A percentile compares a stretch with the other conserved stretches of the same genome.
phyloP scores from a whole-genome alignment of 2,113 vertebrate species.

The Alces alces region DNA sequence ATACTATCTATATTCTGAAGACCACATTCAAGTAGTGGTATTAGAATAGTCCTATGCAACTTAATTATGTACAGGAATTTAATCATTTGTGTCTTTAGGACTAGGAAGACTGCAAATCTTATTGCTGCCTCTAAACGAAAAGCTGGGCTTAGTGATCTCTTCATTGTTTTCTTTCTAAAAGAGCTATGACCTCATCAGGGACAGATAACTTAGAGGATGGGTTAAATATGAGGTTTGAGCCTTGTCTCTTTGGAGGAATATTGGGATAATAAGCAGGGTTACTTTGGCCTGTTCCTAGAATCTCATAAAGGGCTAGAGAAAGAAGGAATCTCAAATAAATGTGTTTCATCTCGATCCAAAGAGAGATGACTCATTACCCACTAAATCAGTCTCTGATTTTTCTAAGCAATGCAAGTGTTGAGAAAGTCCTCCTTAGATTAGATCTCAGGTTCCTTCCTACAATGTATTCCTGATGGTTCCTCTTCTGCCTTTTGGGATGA shows the following conservation, averaged over 20 bases:
- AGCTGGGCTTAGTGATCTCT: neutral
- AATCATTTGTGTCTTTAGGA: slow-evolving; percentile 38
- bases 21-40: neutral
- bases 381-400: neutral
- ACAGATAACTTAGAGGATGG: neutral
- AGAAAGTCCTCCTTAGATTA: neutral
- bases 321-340: neutral
- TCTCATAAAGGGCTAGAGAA: neutral
- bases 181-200: neutral
- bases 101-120: neutral
- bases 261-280: neutral
- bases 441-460: neutral
- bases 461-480: neutral
- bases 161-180: slow-evolving; percentile 46
- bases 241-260: neutral
- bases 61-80: slow-evolving; percentile 50
- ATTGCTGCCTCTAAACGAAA: neutral
- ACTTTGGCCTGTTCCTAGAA: neutral
- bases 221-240: neutral
- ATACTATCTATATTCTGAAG: slow-evolving; percentile 26
- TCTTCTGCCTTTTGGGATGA: neutral
- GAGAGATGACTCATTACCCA: neutral
- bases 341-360: neutral
- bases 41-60: slow-evolving; percentile 25
- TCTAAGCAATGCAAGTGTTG: neutral